Percentiles rank a stretch among this genome's conserved stretches.
Evolutionary conservation across 2,797 vertebrate genomes (phyloP).

Genomic region (Crypturellus tataupa): DNA sequence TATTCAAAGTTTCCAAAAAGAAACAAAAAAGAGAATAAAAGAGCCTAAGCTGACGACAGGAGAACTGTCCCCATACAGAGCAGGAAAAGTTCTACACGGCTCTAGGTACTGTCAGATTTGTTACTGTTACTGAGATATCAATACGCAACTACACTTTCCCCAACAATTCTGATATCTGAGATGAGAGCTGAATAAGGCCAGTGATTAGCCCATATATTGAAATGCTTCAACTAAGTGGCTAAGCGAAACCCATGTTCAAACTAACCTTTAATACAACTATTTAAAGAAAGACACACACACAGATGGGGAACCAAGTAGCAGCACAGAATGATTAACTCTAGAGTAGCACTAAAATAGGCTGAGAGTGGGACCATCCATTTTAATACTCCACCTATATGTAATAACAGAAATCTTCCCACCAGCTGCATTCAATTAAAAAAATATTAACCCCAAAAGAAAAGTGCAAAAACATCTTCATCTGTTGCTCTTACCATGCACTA

Average conservation of each 20-base stretch:
- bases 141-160: not conserved
- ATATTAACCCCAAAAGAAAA: conserved; percentile 77
- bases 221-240: not conserved
- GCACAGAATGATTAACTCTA: conserved; percentile 61
- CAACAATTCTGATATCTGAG: not conserved
- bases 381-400: conserved; percentile 50
- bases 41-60: not conserved
- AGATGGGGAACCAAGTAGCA: conserved; percentile 37
- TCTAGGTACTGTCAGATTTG: not conserved
- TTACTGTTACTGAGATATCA: not conserved
- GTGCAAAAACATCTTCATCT: conserved; percentile 58
- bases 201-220: not conserved
- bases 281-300: not conserved
- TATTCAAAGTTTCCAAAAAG: not conserved
- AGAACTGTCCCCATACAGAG: not conserved
- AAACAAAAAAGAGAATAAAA: not conserved
- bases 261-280: conserved; percentile 15
- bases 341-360: conserved; percentile 29
- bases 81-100: not conserved
- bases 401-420: conserved; percentile 66
- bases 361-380: conserved; percentile 59
- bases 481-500: conserved; percentile 64
- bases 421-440: conserved; percentile 79
- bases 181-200: not conserved
- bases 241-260: conserved; percentile 9